These are phyloP conservation scores for Solen grandis DNA, from an alignment of 1,140 invertebrate genomes.

Conservation along the genomic window DNA sequence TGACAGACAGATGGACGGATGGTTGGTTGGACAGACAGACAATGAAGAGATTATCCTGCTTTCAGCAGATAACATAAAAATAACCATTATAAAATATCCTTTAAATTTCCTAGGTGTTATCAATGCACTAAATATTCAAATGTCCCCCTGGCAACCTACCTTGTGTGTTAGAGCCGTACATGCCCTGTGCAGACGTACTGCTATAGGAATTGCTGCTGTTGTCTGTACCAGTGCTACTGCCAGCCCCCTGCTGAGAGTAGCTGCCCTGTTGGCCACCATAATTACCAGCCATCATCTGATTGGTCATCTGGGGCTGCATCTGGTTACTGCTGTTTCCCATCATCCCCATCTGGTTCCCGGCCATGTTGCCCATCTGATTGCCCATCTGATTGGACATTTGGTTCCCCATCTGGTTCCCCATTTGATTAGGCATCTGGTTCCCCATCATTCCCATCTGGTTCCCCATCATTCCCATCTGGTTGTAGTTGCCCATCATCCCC, in stretches of 20 bases:
- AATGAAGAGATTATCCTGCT: too few relatives aligned
- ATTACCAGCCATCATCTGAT: background rate
- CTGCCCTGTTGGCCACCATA: background rate
- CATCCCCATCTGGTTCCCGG: background rate
- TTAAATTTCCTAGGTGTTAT: too few relatives aligned
- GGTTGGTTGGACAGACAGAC: too few relatives aligned
- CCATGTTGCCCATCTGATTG: constrained; percentile 7
- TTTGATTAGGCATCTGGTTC: background rate
- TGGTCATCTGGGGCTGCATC: background rate
- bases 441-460: constrained; percentile 48
- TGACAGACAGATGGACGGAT: too few relatives aligned
- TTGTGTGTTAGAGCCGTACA: too few relatives aligned
- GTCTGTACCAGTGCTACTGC: too few relatives aligned
- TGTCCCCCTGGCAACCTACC: too few relatives aligned
- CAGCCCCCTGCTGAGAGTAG: background rate
- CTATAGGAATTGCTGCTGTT: too few relatives aligned
- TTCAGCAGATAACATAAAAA: too few relatives aligned
- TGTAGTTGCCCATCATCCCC: constrained; percentile 1
- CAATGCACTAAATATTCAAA: too few relatives aligned
- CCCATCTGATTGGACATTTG: constrained; percentile 48
- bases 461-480: background rate
- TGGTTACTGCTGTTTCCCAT: background rate
- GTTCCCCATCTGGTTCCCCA: constrained; percentile 37
- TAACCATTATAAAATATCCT: too few relatives aligned
- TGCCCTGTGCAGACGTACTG: too few relatives aligned